Conservation (phyloP, 2,888 invertebrate species). For the Steinernema carpocapsae region DNA sequence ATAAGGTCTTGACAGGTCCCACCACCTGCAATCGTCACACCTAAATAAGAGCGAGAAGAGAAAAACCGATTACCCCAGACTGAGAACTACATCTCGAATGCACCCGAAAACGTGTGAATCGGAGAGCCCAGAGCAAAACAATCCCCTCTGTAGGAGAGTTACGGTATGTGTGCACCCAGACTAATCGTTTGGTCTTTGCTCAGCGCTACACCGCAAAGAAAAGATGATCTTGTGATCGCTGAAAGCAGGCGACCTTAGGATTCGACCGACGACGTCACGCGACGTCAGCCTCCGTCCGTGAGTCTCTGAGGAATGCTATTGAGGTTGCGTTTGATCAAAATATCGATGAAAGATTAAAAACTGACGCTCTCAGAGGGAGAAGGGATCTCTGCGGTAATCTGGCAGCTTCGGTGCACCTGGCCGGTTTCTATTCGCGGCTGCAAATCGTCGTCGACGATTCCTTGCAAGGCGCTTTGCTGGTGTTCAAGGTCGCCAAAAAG, state of each 20-base stretch:
- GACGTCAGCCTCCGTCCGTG: constrained; percentile 13
- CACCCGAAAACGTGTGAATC: too few relatives aligned
- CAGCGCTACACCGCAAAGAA: background rate
- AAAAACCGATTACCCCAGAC: too few relatives aligned
- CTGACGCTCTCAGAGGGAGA: background rate
- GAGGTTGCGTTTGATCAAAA: constrained; percentile 8
- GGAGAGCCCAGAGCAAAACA: too few relatives aligned
- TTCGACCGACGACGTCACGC: constrained; percentile 18
- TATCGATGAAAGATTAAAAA: constrained; percentile 9
- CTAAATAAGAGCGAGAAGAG: too few relatives aligned
- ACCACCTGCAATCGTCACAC: too few relatives aligned
- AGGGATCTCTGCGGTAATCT: background rate
- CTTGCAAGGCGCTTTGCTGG: background rate
- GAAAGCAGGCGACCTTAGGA: constrained; percentile 25
- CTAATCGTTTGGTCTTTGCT: constrained; percentile 34
- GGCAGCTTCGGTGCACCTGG: background rate
- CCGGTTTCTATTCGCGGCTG: background rate
- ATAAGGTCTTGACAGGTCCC: too few relatives aligned
- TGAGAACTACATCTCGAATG: too few relatives aligned
- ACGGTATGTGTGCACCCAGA: constrained; percentile 31
- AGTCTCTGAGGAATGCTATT: background rate
- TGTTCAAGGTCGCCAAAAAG: background rate
- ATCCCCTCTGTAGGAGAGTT: background rate
- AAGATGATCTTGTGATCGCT: constrained; percentile 22
- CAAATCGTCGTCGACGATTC: too few relatives aligned